Conservation (phyloP, 2,888 invertebrate genomes). For the Mayetiola destructor region DNA sequence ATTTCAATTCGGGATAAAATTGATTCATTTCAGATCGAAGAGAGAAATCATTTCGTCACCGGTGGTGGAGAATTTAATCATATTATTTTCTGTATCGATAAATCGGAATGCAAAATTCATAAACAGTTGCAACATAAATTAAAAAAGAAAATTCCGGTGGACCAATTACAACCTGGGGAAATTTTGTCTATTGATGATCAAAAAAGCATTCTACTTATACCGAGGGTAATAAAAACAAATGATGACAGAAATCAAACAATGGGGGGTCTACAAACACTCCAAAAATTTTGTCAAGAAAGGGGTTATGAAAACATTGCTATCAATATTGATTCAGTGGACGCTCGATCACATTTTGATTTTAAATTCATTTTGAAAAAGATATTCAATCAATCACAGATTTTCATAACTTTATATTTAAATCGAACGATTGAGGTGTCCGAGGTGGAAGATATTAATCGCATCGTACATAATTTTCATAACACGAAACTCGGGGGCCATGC, state of each 20-base stretch:
- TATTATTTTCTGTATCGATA: neutral
- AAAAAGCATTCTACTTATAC: too few species aligned
- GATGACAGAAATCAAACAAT: too few species aligned
- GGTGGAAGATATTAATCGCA: neutral
- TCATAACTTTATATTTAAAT: neutral
- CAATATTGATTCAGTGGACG: neutral
- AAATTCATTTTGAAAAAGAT: neutral
- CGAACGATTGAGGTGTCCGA: neutral
- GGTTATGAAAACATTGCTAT: neutral
- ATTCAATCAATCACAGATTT: neutral
- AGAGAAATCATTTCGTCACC: neutral
- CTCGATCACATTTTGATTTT: neutral
- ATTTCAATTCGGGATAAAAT: too few species aligned
- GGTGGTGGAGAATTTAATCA: neutral
- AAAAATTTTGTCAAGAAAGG: neutral
- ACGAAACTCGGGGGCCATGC: neutral
- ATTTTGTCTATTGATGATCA: too few species aligned
- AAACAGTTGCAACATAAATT: neutral
- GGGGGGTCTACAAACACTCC: too few species aligned
- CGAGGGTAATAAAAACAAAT: too few species aligned
- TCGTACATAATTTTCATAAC: neutral
- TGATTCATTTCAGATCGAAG: neutral
- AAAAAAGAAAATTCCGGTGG: neutral
- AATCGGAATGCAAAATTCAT: neutral
- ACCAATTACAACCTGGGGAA: neutral